Conservation (phyloP, 2,113 vertebrate genomes). For the Taurulus bubalis region DNA sequence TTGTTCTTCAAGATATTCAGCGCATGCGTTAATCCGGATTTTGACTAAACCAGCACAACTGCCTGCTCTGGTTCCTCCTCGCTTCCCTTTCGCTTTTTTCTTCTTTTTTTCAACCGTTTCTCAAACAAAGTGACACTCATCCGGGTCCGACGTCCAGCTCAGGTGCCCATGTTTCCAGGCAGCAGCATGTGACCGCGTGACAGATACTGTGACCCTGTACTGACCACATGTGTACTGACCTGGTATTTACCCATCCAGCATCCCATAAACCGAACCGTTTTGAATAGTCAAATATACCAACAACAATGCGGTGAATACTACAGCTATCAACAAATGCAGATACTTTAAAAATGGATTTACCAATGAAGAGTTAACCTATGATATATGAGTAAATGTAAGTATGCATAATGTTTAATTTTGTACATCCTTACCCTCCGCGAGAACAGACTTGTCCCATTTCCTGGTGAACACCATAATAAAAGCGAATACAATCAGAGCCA, state of each 20-base stretch:
- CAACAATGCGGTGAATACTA: not conserved
- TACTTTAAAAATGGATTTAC: not conserved
- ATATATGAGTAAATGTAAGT: not conserved
- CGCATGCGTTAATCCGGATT: constrained; percentile 33
- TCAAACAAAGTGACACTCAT: constrained; percentile 12
- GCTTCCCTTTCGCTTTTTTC: not conserved
- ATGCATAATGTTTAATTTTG: not conserved
- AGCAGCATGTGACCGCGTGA: constrained; percentile 62
- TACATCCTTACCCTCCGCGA: constrained; percentile 57
- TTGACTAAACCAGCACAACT: constrained; percentile 34
- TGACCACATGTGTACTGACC: constrained; percentile 40
- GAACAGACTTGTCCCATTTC: constrained; percentile 38
- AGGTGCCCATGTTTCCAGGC: constrained; percentile 37
- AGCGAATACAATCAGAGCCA: constrained; percentile 55
- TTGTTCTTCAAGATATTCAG: constrained; percentile 30
- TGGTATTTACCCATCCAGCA: constrained; percentile 20
- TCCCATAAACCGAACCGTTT: not conserved
- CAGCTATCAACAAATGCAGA: not conserved
- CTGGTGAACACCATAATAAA: constrained; percentile 41
- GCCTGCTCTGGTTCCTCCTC: not conserved
- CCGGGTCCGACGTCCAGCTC: constrained; percentile 64
- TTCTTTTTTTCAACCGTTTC: not conserved
- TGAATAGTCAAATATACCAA: not conserved
- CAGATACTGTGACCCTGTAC: constrained; percentile 25
- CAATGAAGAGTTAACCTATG: not conserved